Evolutionary conservation across 2,888 invertebrate genomes (phyloP).

Genomic region (Zonitis immaculata): DNA sequence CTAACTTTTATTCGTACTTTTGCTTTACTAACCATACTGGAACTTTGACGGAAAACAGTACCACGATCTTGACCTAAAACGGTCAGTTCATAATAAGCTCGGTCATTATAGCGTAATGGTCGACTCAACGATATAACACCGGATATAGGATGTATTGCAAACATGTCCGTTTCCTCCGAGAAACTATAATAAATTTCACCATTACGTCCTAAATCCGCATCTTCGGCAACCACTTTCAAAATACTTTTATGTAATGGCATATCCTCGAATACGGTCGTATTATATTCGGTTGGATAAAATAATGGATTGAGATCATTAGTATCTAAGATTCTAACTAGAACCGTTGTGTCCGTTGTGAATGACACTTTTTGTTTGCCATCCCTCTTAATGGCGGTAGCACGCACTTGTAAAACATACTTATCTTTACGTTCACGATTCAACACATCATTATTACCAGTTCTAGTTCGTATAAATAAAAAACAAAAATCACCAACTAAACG

Average conservation of each 20-base stretch:
- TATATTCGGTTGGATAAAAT: constrained; percentile 87
- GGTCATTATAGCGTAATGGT: constrained; percentile 67
- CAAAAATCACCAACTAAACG: constrained; percentile 89
- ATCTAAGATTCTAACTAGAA: constrained; percentile 71
- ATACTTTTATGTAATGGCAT: constrained; percentile 79
- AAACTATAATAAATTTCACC: constrained; percentile 97
- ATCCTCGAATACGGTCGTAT: constrained; percentile 83
- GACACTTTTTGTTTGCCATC: constrained; percentile 56
- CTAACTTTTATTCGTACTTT: constrained; percentile 71
- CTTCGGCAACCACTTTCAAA: constrained; percentile 78
- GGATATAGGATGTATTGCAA: constrained; percentile 89
- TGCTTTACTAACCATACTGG: constrained; percentile 64
- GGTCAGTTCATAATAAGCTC: constrained; percentile 65
- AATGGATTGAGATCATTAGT: constrained; percentile 91
- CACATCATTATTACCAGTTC: constrained; percentile 81
- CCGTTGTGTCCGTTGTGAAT: constrained; percentile 68
- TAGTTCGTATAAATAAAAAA: constrained; percentile 83
- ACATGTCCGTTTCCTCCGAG: constrained; percentile 72
- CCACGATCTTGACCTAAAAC: constrained; percentile 87
- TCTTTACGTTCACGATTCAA: constrained; percentile 91
- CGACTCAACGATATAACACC: constrained; percentile 82
- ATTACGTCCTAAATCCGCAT: constrained; percentile 93
- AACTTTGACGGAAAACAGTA: constrained; percentile 54
- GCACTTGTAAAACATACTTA: constrained; percentile 72
- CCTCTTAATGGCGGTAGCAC: constrained; percentile 60